Percentiles rank a stretch among this genome's conserved stretches.
phyloP scores from a whole-genome alignment of 2,888 invertebrate species.

The Monochamus alternatus region DNA sequence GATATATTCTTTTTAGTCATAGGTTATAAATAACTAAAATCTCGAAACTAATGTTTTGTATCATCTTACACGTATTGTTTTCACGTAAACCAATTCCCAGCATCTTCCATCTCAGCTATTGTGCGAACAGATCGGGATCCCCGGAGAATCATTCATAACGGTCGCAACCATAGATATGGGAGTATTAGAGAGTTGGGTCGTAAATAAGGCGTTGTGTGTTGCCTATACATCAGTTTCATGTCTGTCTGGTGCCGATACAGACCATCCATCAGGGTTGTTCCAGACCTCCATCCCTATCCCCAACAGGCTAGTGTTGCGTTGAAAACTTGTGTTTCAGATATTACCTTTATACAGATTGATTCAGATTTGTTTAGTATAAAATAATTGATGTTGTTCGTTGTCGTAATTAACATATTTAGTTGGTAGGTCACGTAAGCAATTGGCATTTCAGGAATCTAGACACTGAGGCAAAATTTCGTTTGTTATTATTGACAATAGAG shows the following conservation, averaged over 20 bases:
- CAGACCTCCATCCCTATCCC: slow-evolving; percentile 44
- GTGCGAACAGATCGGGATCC: slow-evolving; percentile 49
- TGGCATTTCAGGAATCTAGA: too few species aligned
- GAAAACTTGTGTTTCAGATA: slow-evolving; percentile 11
- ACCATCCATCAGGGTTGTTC: slow-evolving; percentile 59
- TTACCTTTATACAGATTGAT: background rate
- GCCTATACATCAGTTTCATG: slow-evolving; percentile 65
- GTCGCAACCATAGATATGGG: slow-evolving; percentile 64
- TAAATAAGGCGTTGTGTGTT: slow-evolving; percentile 64
- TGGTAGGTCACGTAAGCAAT: too few species aligned
- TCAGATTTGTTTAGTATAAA: too few species aligned
- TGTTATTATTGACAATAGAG: too few species aligned
- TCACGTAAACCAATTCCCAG: slow-evolving; percentile 6
- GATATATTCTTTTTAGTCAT: background rate
- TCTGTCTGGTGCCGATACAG: slow-evolving; percentile 70
- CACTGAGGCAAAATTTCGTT: too few species aligned
- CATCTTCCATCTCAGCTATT: slow-evolving; percentile 21
- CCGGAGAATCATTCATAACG: slow-evolving; percentile 66
- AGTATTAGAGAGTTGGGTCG: slow-evolving; percentile 64
- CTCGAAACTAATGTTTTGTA: background rate
- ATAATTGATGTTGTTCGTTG: too few species aligned
- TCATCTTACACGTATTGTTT: background rate
- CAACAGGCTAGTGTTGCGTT: slow-evolving; percentile 41
- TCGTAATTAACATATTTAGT: too few species aligned
- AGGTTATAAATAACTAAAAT: background rate